These are phyloP conservation scores for Tiliacea citrago DNA, from an alignment of 2,888 invertebrate genomes.

Conservation along the genomic window DNA sequence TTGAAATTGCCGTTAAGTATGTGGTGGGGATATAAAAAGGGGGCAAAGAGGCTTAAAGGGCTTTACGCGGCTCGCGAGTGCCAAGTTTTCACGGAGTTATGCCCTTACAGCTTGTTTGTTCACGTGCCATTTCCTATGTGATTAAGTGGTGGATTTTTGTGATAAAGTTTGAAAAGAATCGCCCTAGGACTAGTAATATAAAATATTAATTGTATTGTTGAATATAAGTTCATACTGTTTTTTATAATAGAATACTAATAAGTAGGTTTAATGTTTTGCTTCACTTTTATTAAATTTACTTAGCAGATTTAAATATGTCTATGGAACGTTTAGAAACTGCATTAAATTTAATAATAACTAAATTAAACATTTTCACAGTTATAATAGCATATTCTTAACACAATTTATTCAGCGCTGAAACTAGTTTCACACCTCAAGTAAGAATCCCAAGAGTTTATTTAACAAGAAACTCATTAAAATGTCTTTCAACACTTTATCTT, in stretches of 20 bases:
- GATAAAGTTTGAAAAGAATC: conserved; percentile 70
- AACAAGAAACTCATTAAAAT: conserved; percentile 66
- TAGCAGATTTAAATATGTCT: neutral
- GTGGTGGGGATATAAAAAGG: conserved; percentile 85
- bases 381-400: conserved; percentile 20
- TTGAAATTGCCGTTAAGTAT: conserved; percentile 87
- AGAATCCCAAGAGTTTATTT: conserved; percentile 56
- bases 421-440: conserved; percentile 36
- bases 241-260: neutral
- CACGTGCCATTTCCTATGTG: conserved; percentile 83
- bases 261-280: neutral
- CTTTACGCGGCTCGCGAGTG: conserved; percentile 81
- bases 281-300: neutral
- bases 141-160: conserved; percentile 81
- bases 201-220: conserved; percentile 33
- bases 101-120: conserved; percentile 81
- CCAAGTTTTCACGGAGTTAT: conserved; percentile 82
- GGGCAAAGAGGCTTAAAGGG: conserved; percentile 85
- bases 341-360: neutral
- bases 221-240: neutral
- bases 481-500: conserved; percentile 65
- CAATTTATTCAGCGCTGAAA: conserved; percentile 27
- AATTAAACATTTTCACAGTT: conserved; percentile 9
- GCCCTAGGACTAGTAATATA: conserved; percentile 38
- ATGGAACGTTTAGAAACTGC: neutral